Evolutionary conservation across 30 jellyfish, hydroid and myxozoan genomes (phyloP), one percentile per base, ranked within the genome.

Genomic region (Aurelia aurita complex sp. Pacific): DNA sequence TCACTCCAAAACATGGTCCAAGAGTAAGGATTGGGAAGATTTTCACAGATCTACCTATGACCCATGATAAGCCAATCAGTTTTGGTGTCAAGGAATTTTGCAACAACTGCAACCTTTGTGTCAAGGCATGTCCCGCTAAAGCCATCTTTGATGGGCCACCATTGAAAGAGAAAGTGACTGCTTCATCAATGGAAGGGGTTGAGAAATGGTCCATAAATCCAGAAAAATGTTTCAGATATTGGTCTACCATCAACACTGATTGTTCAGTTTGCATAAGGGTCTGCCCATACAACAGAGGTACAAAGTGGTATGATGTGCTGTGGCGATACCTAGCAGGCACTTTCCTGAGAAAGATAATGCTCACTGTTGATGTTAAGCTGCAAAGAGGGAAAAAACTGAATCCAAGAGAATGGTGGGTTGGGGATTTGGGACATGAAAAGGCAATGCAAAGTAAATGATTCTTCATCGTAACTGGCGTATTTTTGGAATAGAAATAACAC

Each of bases 171-270:
- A 76, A 75, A 64, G 85, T 78, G 32, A 80, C 94, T 34, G 42
- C 68, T 15, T 80, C 97, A 73, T 80, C 97, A 19, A 60, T 88
- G 57, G 55, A 65, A 63, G 85, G 81, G 36, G 91, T 82, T 13
- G 85, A 82, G 57, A 82, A 82, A 71, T 82, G 91, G 91, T 82
- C 91, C 61, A 82, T 82, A 33, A 82, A 82, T 61, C 91, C 91
- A 69, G 91, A 82, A 63, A 82, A 82, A 14, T 82, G 91, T 29
- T 82, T 82, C 81, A 82, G 74, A 71, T 82, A 82, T 23, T 82
- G 91, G 91, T 70, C 91, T 7, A 54, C 91, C 0, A 82, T 82
- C 16, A 82, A 82, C 55, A 82, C 91, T 34, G 91, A 82, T 43
- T 82, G 91, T 55, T 82, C 91, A 34, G 91, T 82, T 17, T 82